Evolutionary conservation across 1,140 invertebrate species (phyloP).

Genomic region (Hirudo medicinalis): DNA sequence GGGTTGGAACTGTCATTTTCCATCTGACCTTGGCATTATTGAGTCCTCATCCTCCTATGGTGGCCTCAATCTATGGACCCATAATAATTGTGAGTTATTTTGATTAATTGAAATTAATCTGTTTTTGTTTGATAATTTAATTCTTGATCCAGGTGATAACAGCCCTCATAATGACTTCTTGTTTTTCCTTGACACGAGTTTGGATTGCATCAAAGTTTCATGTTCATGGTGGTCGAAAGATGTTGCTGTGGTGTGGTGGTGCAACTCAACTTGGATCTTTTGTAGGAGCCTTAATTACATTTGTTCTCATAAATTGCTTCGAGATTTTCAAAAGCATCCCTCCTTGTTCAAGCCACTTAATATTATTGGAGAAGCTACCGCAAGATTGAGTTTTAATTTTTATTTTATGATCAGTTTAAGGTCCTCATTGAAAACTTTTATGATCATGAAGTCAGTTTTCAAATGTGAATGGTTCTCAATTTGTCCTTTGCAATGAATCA

Average conservation of each 20-base stretch:
- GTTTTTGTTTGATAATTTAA: neutral
- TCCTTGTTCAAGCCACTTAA: neutral
- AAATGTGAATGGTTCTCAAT: no score
- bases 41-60: slow-evolving; percentile 15
- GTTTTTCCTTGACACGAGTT: slow-evolving; percentile 11
- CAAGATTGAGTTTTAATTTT: no score
- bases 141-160: slow-evolving; percentile 15
- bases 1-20: neutral
- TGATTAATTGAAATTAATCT: neutral
- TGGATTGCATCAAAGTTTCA: slow-evolving; percentile 10
- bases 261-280: slow-evolving; percentile 17
- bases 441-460: no score
- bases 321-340: neutral
- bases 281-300: slow-evolving; percentile 11
- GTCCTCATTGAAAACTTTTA: no score
- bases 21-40: slow-evolving; percentile 6
- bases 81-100: slow-evolving; percentile 14
- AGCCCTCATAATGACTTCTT: slow-evolving; percentile 4
- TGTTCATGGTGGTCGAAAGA: slow-evolving; percentile 7
- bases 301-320: slow-evolving; percentile 4
- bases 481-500: no score
- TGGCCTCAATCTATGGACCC: neutral
- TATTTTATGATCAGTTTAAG: no score
- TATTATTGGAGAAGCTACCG: no score
- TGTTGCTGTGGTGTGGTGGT: slow-evolving; percentile 13